Base-by-base conservation (phyloP, 2,113 vertebrate genomes). In the Aplodontia rufa region DNA sequence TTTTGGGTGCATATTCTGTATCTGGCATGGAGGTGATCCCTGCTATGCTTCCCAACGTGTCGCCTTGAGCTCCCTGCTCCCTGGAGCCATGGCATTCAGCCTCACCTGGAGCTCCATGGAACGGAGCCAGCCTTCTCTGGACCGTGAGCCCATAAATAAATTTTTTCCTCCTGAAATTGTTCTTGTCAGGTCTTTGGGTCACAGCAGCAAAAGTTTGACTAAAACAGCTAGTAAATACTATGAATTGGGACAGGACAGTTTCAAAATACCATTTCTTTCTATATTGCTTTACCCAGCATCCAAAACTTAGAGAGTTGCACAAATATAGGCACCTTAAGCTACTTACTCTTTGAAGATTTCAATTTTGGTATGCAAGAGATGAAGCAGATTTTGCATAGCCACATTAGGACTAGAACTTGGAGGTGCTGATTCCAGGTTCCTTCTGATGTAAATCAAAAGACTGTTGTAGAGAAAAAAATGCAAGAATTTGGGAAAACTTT, bases 271-370 rank as follows among this genome's bases (percentile, higher is more conserved):
- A 42, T 40, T 37, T 4, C 1, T 24, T 30, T n/a, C 45, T 80
- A 66, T 81, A 8, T 68, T 90, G n/a, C 40, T 68, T 68, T 84
- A 90, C 3, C 0, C 32, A 20, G 16, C 1, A 26, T 13, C 9
- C 47, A 69, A 26, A 71, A 66, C 20, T n/a, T 14, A 49, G 24
- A 74, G 0, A 17, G 9, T 1, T n/a, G 28, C 0, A 4, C 14
- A 53, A 37, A 47, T 37, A 42, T 5, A 81, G 8, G 4, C 1
- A 16, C 6, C 30, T 88, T 51, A 49, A 55, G 45, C 42, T n/a
- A 24, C 10, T 74, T 68, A 3, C 9, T 82, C 8, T 95, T 12
- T 79, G 51, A 6, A 75, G 1, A 14, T 60, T 72, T 19, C 24
- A 47, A 62, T 32, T 87, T 91, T 42, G 4, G n/a, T 45, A 24